Conservation (phyloP, 2,113 vertebrate species). For the Pholis gunnellus region DNA sequence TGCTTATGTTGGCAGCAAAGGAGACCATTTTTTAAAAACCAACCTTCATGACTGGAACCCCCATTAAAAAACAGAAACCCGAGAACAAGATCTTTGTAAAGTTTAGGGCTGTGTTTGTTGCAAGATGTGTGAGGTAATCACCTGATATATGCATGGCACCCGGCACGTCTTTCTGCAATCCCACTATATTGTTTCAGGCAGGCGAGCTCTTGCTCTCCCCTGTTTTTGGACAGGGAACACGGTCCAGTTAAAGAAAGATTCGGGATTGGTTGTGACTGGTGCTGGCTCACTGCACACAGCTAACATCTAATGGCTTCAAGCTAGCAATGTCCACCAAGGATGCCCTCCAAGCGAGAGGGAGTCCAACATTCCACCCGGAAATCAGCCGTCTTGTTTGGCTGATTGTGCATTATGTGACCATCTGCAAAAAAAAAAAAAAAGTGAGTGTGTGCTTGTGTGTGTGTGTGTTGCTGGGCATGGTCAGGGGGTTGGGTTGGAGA, state of each 20-base stretch:
- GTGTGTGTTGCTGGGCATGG: slow-evolving; percentile 43
- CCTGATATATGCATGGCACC: slow-evolving; percentile 13
- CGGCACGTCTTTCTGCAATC: slow-evolving; percentile 16
- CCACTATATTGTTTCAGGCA: slow-evolving; percentile 24
- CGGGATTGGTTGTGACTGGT: slow-evolving; percentile 59
- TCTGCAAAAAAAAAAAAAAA: slow-evolving; percentile 71
- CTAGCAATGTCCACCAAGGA: slow-evolving; percentile 72
- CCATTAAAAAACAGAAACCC: neutral
- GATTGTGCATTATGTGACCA: slow-evolving; percentile 84
- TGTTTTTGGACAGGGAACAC: slow-evolving; percentile 38
- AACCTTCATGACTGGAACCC: slow-evolving; percentile 17
- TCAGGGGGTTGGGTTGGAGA: slow-evolving; percentile 46
- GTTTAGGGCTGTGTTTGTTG: neutral
- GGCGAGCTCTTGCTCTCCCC: slow-evolving; percentile 23
- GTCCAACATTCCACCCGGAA: slow-evolving; percentile 75
- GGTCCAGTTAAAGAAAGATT: slow-evolving; percentile 52
- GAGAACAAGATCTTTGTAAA: neutral
- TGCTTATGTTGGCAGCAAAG: slow-evolving; percentile 19
- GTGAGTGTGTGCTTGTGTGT: slow-evolving; percentile 42
- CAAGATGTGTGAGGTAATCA: slow-evolving; percentile 25
- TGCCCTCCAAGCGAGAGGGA: slow-evolving; percentile 68
- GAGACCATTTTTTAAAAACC: slow-evolving; percentile 4
- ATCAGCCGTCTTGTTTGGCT: slow-evolving; percentile 85
- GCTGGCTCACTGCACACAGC: slow-evolving; percentile 54
- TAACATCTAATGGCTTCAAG: slow-evolving; percentile 82